phyloP scores from a whole-genome alignment of 2,797 vertebrate genomes.

The Galagoides demidoff region DNA sequence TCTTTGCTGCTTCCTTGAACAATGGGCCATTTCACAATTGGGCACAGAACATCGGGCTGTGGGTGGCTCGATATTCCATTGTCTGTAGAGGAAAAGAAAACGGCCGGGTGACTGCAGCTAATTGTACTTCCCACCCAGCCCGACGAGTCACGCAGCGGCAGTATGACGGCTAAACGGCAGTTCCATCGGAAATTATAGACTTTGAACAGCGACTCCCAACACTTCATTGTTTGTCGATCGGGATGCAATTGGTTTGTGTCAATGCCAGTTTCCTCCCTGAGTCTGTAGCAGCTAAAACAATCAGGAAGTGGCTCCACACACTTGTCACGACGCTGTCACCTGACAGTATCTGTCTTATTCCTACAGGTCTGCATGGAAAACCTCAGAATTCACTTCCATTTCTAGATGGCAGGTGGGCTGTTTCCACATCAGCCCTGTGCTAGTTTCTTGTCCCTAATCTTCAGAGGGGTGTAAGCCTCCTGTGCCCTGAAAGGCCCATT shows the following conservation, averaged over 20 bases:
- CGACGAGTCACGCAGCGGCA: background rate
- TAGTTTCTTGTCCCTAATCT: background rate
- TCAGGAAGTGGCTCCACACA: background rate
- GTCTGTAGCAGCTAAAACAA: background rate
- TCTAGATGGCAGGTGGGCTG: background rate
- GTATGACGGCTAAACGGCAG: background rate
- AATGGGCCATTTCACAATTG: background rate
- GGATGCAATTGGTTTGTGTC: conserved; percentile 16
- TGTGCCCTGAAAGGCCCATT: background rate
- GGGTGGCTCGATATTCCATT: conserved; percentile 24
- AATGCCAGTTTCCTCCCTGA: conserved; percentile 29
- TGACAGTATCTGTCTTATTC: background rate
- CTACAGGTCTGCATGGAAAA: background rate
- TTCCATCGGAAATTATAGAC: background rate
- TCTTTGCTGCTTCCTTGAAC: background rate
- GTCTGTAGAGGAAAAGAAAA: background rate
- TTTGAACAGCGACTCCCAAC: background rate
- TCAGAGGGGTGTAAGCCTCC: background rate
- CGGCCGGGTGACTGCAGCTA: conserved; percentile 15
- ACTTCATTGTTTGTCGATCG: background rate
- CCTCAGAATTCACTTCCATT: background rate
- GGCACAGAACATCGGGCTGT: background rate
- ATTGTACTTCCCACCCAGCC: background rate
- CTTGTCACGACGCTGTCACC: conserved; percentile 44
- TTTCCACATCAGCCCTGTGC: background rate